Conservation (phyloP, 2,797 vertebrate genomes). For the Xiphorhynchus erythropygius region DNA sequence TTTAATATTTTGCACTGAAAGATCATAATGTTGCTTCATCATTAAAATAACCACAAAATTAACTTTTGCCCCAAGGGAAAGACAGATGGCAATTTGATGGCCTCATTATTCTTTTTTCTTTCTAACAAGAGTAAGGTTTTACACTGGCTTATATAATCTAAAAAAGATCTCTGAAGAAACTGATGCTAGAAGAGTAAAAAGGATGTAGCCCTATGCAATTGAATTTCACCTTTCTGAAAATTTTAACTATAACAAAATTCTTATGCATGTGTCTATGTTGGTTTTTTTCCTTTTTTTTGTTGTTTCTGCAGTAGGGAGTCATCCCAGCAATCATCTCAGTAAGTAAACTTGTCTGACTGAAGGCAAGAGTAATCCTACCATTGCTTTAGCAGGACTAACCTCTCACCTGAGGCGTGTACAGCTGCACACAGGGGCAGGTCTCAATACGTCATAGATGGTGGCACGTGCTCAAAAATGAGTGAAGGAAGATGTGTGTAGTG, state of each 20-base stretch:
- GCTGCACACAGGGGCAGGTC: neutral
- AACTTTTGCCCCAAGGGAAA: slow-evolving; percentile 67
- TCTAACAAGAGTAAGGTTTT: slow-evolving; percentile 55
- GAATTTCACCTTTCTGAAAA: neutral
- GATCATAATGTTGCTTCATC: slow-evolving; percentile 72
- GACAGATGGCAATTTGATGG: slow-evolving; percentile 67
- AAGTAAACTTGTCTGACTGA: neutral
- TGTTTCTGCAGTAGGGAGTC: neutral
- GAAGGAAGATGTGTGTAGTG: neutral
- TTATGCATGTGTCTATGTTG: rapidly evolving
- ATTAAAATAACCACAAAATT: slow-evolving; percentile 65
- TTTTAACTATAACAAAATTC: neutral
- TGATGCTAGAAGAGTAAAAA: slow-evolving; percentile 6
- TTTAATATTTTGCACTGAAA: slow-evolving; percentile 70
- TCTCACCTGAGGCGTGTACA: neutral
- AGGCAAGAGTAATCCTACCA: neutral
- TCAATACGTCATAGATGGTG: rapidly evolving
- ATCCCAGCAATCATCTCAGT: neutral
- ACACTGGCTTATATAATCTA: slow-evolving; percentile 43
- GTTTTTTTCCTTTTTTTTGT: too few relatives aligned
- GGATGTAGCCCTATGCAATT: neutral
- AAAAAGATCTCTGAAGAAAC: slow-evolving; percentile 35
- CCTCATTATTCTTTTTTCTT: slow-evolving; percentile 66
- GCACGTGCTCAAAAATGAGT: rapidly evolving
- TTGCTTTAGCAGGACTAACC: neutral